Base-by-base conservation (phyloP, 1,140 invertebrate species). In the Halesus radiatus region DNA sequence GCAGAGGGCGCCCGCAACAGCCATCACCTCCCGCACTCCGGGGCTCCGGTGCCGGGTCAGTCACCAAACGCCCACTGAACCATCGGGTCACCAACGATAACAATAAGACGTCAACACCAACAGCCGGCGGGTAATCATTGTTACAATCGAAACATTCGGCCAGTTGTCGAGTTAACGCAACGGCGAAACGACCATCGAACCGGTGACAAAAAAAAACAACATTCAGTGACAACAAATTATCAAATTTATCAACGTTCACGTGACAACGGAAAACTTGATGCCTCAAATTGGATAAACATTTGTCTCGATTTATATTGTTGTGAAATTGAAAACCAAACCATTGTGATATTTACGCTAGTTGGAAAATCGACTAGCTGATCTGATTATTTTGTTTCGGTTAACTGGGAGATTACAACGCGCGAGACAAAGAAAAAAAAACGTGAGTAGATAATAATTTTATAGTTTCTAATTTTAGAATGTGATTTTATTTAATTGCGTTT, bases 31-130 rank as follows among this genome's bases (percentile, higher is more conserved):
- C 72, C 29, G 53, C 56, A 53, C 32, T 60, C 20, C 62, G 76
- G 37, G 37, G 37, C 37, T 45, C 10, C 37, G 37, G 1, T 45
- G 37, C 37, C 37, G 80, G 80, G 80, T 82, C 80, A 79, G 76
- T 82, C 80, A 78, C 22, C 75, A 74, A 76, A 53, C 77, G 76
- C 77, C 45, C 77, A 60, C 64, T 77, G 56, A 79, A 68, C 45
- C 78, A 73, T 76, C 72, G 74, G 73, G 20, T 45, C 29, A 76
- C 64, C 77, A 60, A 68, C 37, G 37, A 45, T 45, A 45, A 45
- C 37, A 45, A 45, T 45, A 45, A 45, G 54, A 75, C 32, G 62
- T 53, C 20, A 60, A 72, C 58, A 52, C 20, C 29, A 23, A 64
- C 37, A 45, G 37, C 37, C 37, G 37, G 37, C 37, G 37, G 10